These are phyloP conservation scores for Remorina albescens DNA, from an alignment of 2,797 vertebrate genomes.

Conservation along the genomic window DNA sequence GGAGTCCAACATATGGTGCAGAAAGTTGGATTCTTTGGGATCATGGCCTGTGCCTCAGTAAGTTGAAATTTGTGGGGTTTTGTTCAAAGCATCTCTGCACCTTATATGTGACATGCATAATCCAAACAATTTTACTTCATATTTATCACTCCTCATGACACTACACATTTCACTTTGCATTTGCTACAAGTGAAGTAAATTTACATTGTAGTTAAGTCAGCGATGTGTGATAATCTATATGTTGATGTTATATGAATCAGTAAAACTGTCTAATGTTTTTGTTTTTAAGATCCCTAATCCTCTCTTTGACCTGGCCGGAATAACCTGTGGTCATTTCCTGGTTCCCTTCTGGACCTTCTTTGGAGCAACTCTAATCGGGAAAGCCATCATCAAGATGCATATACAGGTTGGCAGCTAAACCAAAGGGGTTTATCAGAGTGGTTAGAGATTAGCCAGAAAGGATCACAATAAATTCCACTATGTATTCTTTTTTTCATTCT, in stretches of 20 bases:
- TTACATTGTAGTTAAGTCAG: not conserved
- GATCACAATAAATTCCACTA: not conserved
- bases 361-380: constrained; percentile 98
- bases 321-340: constrained; percentile 98
- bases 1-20: constrained; percentile 97
- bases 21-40: constrained; percentile 98
- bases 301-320: constrained; percentile 97
- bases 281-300: constrained; percentile 95
- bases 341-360: constrained; percentile 99
- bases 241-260: not conserved
- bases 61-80: constrained; percentile 41
- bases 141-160: not conserved
- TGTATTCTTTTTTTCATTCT: constrained; percentile 19
- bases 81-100: not conserved
- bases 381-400: constrained; percentile 99
- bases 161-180: not conserved
- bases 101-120: not conserved
- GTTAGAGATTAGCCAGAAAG: constrained; percentile 4
- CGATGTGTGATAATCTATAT: not conserved
- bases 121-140: not conserved
- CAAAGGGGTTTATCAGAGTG: constrained; percentile 1
- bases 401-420: constrained; percentile 89
- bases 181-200: not conserved
- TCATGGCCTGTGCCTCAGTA: constrained; percentile 94
- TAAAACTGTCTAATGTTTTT: constrained; percentile 9